Evolutionary conservation across 2,113 vertebrate species (phyloP).

Genomic region (Sprattus sprattus): DNA sequence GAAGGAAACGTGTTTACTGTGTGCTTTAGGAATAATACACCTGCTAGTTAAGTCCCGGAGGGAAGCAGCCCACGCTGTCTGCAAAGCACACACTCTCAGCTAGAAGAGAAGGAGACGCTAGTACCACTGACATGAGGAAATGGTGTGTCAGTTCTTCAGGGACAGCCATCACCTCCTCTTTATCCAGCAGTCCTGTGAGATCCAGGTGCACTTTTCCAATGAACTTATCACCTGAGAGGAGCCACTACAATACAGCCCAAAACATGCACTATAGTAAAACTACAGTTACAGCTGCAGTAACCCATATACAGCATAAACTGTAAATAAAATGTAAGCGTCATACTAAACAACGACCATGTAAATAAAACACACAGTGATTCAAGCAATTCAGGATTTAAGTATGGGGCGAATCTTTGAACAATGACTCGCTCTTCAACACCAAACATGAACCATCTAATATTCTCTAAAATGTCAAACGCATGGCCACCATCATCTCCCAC

Average conservation of each 20-base stretch:
- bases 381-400: neutral
- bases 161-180: neutral
- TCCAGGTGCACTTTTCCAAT: neutral
- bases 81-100: neutral
- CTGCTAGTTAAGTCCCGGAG: neutral
- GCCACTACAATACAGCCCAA: neutral
- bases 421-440: neutral
- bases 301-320: neutral
- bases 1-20: constrained; percentile 3
- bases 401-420: neutral
- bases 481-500: neutral
- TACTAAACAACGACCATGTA: no score
- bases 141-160: neutral
- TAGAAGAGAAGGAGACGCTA: neutral
- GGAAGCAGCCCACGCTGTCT: neutral
- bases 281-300: neutral
- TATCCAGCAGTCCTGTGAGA: neutral
- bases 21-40: neutral
- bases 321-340: no score
- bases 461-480: neutral
- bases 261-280: neutral
- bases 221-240: neutral
- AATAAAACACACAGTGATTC: neutral
- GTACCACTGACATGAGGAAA: neutral
- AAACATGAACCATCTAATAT: neutral